Percentiles rank a stretch among this genome's conserved stretches.
These are phyloP conservation scores for Actinostola sp. DNA, from an alignment of 92 coral and sea anemone genomes.

Conservation along the genomic window DNA sequence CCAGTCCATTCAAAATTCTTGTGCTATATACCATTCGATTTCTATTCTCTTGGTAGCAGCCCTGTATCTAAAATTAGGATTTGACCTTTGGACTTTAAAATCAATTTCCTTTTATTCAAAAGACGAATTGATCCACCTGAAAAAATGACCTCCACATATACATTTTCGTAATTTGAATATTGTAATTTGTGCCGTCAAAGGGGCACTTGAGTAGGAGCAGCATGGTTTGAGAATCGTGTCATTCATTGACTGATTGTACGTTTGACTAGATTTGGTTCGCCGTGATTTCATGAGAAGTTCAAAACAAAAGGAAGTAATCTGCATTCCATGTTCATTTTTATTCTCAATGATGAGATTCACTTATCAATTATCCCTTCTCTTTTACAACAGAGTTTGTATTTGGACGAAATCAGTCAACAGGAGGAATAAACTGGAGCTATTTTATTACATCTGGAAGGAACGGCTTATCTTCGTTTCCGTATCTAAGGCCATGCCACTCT, in stretches of 20 bases:
- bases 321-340: neutral
- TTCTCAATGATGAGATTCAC: neutral
- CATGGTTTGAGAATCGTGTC: slow-evolving; percentile 16
- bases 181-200: slow-evolving; percentile 20
- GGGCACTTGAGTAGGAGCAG: slow-evolving; percentile 23
- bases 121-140: slow-evolving; percentile 10
- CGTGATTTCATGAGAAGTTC: neutral
- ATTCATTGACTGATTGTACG: neutral
- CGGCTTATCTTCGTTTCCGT: neutral
- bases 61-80: neutral
- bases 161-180: slow-evolving; percentile 18
- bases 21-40: neutral
- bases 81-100: slow-evolving; percentile 16
- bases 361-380: neutral
- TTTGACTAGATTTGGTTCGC: neutral
- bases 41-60: neutral
- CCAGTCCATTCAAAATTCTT: neutral
- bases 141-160: slow-evolving; percentile 6
- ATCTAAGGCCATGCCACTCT: neutral
- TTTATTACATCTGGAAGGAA: too few species aligned
- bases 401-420: too few species aligned
- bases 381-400: neutral
- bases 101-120: slow-evolving; percentile 2
- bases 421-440: too few species aligned
- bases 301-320: too few species aligned